A percentile compares a stretch with the other conserved stretches of the same genome.
Conservation (phyloP, 2,797 vertebrate species). For the Xyrichtys novacula region DNA sequence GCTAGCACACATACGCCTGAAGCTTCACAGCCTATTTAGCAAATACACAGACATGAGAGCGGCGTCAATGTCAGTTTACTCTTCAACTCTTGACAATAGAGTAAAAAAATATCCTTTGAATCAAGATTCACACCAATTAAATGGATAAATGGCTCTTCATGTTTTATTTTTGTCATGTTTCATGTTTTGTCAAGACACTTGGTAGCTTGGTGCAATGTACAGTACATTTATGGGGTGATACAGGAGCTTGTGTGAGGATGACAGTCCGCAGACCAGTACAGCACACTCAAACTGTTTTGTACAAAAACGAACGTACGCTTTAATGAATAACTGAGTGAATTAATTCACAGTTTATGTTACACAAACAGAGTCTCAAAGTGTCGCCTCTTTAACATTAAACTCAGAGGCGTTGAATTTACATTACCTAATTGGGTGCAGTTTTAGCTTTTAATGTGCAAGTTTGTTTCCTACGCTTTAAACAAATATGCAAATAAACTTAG, state of each 20-base stretch:
- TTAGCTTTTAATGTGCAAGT: constrained; percentile 42
- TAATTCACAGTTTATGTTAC: constrained; percentile 18
- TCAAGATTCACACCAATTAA: too few relatives aligned
- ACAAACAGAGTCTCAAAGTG: constrained; percentile 39
- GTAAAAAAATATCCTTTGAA: too few relatives aligned
- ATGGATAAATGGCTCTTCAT: too few relatives aligned
- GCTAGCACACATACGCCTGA: constrained; percentile 14
- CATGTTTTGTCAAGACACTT: too few relatives aligned
- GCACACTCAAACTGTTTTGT: constrained; percentile 3
- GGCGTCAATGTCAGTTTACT: not conserved
- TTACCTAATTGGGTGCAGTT: constrained; percentile 53
- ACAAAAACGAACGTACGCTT: constrained; percentile 16
- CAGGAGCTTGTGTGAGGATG: too few relatives aligned
- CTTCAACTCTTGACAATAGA: too few relatives aligned
- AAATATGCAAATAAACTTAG: constrained; percentile 65
- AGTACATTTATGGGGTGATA: too few relatives aligned
- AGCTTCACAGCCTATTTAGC: constrained; percentile 16
- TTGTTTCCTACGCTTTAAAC: constrained; percentile 45
- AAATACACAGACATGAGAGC: not conserved
- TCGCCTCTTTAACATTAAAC: constrained; percentile 37
- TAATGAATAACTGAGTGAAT: constrained; percentile 7
- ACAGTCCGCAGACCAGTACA: not conserved
- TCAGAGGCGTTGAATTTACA: constrained; percentile 39
- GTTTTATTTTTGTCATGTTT: too few relatives aligned
- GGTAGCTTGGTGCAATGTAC: too few relatives aligned